Evolutionary conservation across 1,140 invertebrate species (phyloP), one percentile per base, ranked within the genome.

Genomic region (Drosophila tsacasi): DNA sequence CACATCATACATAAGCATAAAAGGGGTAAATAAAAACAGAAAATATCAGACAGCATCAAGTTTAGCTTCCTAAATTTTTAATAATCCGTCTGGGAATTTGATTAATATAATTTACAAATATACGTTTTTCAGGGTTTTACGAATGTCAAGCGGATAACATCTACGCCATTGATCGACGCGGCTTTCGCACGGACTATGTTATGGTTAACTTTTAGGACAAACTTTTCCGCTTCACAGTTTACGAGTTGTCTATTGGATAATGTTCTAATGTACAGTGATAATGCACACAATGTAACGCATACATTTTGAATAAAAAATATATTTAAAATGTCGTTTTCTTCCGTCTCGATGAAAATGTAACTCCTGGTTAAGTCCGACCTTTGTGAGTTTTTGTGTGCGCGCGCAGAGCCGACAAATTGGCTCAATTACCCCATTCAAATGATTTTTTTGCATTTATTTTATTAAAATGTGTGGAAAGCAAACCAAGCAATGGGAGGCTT

Each of bases 131-230:
- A 92, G 92, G 92, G 3, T 93, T 97, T 19, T 98, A 98, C 91
- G 97, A 98, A 92, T 98, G 97, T 77, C 97, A 96, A 13, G 97
- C 97, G 1, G 97, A 98, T 91, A 98, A 98, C 90, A 98, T 97
- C 95, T 98, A 98, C 90, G 96, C 96, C n/a, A 97, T 98, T 42
- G 97, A 98, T 93, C 94, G 96, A 61, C 94, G 96, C 84, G 97
- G 96, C 54, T 98, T 98, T 93, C 97, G 98, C 93, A 98, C 97
- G 63, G 97, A 98, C 94, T 98, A 93, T 57, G 90, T 91, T 27
- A 92, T 92, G 92, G 84, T 92, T 66, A 92, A 92, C 52, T 92
- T 91, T 85, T 92, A 81, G 74, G 57, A 35, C n/a, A 42, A 32
- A 42, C 32, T 21, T 25, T 40, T 40, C 12, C 27, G 60, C 42